A percentile compares a stretch with the other conserved stretches of the same genome.
These are phyloP conservation scores for Megamerina dolium DNA, from an alignment of 2,888 invertebrate species.

Conservation along the genomic window DNA sequence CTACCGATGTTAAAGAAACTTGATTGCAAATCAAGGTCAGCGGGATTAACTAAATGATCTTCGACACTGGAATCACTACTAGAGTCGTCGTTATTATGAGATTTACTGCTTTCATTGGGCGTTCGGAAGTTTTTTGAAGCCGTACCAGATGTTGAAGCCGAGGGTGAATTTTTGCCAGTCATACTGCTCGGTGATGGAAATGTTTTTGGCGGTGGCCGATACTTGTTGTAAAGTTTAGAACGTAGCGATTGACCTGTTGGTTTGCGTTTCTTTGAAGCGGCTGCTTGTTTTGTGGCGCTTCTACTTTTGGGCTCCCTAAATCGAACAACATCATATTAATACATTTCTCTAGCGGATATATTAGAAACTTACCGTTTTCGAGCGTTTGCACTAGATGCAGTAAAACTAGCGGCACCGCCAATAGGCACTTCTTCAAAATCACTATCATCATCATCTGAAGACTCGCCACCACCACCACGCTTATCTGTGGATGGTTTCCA, in stretches of 20 bases:
- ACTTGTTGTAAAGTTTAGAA: slow-evolving; percentile 42
- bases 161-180: slow-evolving; percentile 31
- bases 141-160: slow-evolving; percentile 33
- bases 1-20: slow-evolving; percentile 50
- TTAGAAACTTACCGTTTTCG: slow-evolving; percentile 25
- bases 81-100: slow-evolving; percentile 21
- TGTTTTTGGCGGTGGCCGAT: slow-evolving; percentile 40
- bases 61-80: slow-evolving; percentile 49
- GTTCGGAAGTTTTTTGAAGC: slow-evolving; percentile 41
- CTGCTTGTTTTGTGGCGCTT: slow-evolving; percentile 23
- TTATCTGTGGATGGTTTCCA: slow-evolving; percentile 41
- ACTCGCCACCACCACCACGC: slow-evolving; percentile 37
- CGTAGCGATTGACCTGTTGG: slow-evolving; percentile 35
- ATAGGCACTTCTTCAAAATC: slow-evolving; percentile 35
- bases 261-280: slow-evolving; percentile 36
- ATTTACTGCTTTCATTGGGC: slow-evolving; percentile 36
- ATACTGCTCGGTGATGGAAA: slow-evolving; percentile 26
- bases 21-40: slow-evolving; percentile 54
- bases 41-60: slow-evolving; percentile 53
- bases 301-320: slow-evolving; percentile 20
- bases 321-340: background rate
- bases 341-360: background rate
- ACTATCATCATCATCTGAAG: slow-evolving; percentile 45
- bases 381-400: slow-evolving; percentile 10
- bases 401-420: slow-evolving; percentile 19